These are phyloP conservation scores for Anagrus nilaparvatae DNA, from an alignment of 1,140 invertebrate genomes.

Conservation along the genomic window DNA sequence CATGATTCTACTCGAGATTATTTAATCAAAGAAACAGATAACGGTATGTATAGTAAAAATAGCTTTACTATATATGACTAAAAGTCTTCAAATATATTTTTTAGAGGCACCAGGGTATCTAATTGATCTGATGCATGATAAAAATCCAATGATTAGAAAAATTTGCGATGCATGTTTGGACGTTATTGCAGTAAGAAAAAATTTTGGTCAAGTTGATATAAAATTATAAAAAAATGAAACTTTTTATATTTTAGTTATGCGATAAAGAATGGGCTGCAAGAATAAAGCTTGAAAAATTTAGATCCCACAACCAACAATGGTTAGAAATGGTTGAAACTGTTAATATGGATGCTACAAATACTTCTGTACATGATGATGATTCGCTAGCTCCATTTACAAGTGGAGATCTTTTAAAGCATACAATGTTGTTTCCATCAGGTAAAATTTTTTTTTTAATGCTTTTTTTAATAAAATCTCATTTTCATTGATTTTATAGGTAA, in stretches of 20 bases:
- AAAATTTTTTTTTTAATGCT: constrained; percentile 17
- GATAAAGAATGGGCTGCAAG: constrained; percentile 83
- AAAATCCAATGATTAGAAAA: constrained; percentile 85
- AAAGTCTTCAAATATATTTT: constrained; percentile 17
- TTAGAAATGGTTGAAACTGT: constrained; percentile 83
- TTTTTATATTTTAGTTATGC: constrained; percentile 36
- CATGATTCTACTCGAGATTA: constrained; percentile 74
- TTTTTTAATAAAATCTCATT: constrained; percentile 7
- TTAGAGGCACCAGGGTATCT: constrained; percentile 85
- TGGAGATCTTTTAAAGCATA: constrained; percentile 59
- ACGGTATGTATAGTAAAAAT: constrained; percentile 20
- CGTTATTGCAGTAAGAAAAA: constrained; percentile 64
- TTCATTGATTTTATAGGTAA: too few species aligned
- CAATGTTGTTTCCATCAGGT: constrained; percentile 55
- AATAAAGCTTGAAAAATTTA: constrained; percentile 90
- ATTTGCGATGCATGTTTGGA: constrained; percentile 87
- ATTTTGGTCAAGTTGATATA: too few species aligned
- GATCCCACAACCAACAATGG: constrained; percentile 96
- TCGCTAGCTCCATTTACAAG: constrained; percentile 61
- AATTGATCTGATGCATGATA: constrained; percentile 97
- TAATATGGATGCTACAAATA: constrained; percentile 42
- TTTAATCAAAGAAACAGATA: constrained; percentile 71
- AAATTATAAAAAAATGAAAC: constrained; percentile 9
- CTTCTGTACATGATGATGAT: constrained; percentile 48
- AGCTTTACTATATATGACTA: background rate